Evolutionary conservation across 2,113 vertebrate species (phyloP).

Genomic region (Sialia sialis): DNA sequence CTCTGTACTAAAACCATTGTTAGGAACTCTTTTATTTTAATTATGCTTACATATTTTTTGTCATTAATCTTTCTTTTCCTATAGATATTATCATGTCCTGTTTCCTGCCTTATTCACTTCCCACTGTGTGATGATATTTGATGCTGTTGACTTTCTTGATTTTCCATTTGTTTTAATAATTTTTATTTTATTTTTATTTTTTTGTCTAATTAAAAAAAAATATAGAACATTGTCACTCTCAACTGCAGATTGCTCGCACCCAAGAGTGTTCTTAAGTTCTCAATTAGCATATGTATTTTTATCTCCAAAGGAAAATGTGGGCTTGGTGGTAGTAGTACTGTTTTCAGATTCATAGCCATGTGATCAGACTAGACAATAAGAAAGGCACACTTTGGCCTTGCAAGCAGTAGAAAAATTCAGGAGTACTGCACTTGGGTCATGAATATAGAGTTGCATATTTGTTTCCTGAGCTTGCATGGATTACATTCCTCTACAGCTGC

Average conservation of each 20-base stretch:
- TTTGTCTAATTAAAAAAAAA: not conserved
- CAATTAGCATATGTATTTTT: conserved; percentile 12
- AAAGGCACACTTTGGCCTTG: not conserved
- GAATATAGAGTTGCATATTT: not conserved
- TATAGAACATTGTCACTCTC: not conserved
- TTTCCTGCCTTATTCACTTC: conserved; percentile 32
- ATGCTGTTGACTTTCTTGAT: not conserved
- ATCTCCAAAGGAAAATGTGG: not conserved
- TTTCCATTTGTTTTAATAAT: not conserved
- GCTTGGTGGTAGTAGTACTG: not conserved
- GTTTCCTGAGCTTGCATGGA: not conserved
- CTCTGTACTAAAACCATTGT: not conserved
- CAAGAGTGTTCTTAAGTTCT: not conserved
- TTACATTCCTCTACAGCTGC: not conserved
- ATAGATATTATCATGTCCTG: conserved; percentile 1
- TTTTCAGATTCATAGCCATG: not conserved
- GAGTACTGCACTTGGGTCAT: not conserved
- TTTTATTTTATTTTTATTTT: not conserved
- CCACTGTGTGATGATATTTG: not conserved
- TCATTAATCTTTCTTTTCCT: not conserved
- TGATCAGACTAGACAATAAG: not conserved
- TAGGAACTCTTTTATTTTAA: conserved; percentile 4
- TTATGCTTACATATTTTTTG: not conserved
- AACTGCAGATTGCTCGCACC: not conserved
- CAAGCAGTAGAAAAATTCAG: not conserved